Conservation (phyloP, 2,797 vertebrate genomes). For the Taeniopygia guttata region DNA sequence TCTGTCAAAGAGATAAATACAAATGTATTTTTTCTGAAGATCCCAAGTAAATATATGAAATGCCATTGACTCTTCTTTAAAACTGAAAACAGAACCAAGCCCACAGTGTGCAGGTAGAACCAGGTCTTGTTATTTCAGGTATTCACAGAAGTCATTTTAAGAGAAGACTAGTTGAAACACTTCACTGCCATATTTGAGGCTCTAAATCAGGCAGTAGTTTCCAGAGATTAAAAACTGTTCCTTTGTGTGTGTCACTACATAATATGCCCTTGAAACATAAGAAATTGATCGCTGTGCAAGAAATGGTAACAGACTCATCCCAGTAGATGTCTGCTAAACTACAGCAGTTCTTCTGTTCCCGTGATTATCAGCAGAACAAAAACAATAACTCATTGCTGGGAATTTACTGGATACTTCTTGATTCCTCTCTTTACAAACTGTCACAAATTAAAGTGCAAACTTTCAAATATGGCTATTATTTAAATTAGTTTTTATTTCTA, state of each 20-base stretch:
- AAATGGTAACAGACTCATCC: neutral
- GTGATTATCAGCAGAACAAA: neutral
- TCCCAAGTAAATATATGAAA: neutral
- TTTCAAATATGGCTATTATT: neutral
- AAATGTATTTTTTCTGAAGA: neutral
- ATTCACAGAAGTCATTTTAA: neutral
- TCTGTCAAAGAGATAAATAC: neutral
- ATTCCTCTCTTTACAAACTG: neutral
- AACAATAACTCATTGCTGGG: neutral
- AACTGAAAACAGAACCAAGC: neutral
- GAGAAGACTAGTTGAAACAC: neutral
- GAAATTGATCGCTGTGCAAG: neutral
- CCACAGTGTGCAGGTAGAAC: neutral
- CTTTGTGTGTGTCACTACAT: neutral
- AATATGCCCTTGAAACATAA: neutral
- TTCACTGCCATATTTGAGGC: neutral
- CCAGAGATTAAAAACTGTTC: neutral
- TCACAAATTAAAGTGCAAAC: neutral
- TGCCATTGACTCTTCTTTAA: neutral
- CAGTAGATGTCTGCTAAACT: neutral
- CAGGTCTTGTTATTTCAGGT: neutral
- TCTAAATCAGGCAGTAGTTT: neutral
- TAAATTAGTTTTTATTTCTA: neutral
- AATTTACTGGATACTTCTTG: neutral
- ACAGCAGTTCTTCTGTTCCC: neutral